Percentiles rank a stretch among this genome's conserved stretches.
These are phyloP conservation scores for Bombus haemorrhoidalis DNA, from an alignment of 1,140 invertebrate species.

Conservation along the genomic window DNA sequence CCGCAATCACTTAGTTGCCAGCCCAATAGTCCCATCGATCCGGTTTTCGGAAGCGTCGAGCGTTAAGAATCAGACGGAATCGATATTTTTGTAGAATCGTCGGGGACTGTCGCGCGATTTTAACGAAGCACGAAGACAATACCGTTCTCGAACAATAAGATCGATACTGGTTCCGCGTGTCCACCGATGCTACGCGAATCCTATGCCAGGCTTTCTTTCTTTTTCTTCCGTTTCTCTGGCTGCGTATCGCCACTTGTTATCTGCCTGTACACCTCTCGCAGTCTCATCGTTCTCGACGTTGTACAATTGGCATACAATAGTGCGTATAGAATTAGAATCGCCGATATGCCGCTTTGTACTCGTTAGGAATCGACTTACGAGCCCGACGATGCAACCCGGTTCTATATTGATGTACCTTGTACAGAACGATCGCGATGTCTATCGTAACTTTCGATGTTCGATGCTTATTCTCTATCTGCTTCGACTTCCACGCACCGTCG, in stretches of 20 bases:
- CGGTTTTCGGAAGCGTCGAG: neutral
- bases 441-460: neutral
- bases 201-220: neutral
- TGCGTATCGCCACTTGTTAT: slow-evolving; percentile 41
- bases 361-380: slow-evolving; percentile 57
- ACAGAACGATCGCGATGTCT: neutral
- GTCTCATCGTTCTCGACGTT: slow-evolving; percentile 41
- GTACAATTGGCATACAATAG: slow-evolving; percentile 56
- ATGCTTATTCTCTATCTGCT: neutral
- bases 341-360: slow-evolving; percentile 52
- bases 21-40: neutral
- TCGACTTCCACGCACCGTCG: neutral
- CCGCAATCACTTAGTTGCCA: too few relatives aligned
- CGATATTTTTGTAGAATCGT: too few relatives aligned
- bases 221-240: slow-evolving; percentile 30
- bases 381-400: neutral
- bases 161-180: slow-evolving; percentile 40
- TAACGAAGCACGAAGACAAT: slow-evolving; percentile 48
- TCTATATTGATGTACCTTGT: slow-evolving; percentile 25
- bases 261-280: slow-evolving; percentile 30
- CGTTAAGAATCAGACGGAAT: neutral
- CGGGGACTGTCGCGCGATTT: neutral
- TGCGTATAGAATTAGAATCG: slow-evolving; percentile 56
- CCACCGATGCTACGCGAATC: slow-evolving; percentile 22
- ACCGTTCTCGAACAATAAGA: slow-evolving; percentile 42